These are phyloP conservation scores for Xylota sylvarum DNA, from an alignment of 2,888 invertebrate genomes.

Conservation along the genomic window DNA sequence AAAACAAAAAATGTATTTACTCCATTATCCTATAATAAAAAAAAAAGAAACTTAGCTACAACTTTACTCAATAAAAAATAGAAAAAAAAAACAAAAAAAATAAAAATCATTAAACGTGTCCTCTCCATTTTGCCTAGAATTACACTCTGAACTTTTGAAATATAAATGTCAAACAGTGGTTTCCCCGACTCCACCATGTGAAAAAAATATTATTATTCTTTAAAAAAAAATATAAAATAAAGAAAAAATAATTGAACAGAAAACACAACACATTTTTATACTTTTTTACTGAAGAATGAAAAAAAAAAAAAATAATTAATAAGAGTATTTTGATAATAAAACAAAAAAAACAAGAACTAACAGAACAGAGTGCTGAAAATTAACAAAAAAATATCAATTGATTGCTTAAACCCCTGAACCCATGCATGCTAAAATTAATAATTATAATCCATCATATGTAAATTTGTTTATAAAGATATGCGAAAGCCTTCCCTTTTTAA, in stretches of 20 bases:
- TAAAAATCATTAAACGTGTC: constrained; percentile 19
- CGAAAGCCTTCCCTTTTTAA: too few species aligned
- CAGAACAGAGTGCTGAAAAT: constrained; percentile 41
- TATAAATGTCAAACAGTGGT: constrained; percentile 61
- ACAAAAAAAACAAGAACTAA: constrained; percentile 1
- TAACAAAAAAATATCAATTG: constrained; percentile 1
- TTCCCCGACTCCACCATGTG: constrained; percentile 61
- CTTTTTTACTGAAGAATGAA: constrained; percentile 66
- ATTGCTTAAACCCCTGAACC: constrained; percentile 12
- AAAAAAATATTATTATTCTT: constrained; percentile 12
- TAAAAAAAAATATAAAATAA: constrained; percentile 23
- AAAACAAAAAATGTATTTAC: constrained; percentile 28
- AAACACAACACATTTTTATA: constrained; percentile 63
- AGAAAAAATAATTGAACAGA: constrained; percentile 44
- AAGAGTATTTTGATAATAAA: constrained; percentile 51
- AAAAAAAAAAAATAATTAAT: constrained; percentile 33
- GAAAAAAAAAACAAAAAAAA: background rate
- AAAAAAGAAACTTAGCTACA: constrained; percentile 30
- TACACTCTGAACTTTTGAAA: constrained; percentile 44
- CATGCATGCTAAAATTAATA: constrained; percentile 2
- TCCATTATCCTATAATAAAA: constrained; percentile 32
- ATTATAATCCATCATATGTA: constrained; percentile 2
- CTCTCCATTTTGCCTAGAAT: constrained; percentile 59
- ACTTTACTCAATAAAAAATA: constrained; percentile 35
- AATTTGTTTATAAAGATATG: background rate